Conservation (phyloP, 2,888 invertebrate genomes). For the Campopleginae sp. region DNA sequence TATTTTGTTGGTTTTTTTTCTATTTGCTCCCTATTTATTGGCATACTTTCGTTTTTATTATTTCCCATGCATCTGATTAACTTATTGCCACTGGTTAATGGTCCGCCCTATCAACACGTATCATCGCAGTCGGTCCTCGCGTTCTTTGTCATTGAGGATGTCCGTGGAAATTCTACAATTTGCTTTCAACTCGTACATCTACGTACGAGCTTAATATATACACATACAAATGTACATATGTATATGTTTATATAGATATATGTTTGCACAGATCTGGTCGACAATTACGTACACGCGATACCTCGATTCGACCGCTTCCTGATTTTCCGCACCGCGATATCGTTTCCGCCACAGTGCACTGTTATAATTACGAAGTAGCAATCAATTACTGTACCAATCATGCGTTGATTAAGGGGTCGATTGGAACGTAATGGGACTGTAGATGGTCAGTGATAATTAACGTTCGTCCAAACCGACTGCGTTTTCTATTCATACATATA, state of each 20-base stretch:
- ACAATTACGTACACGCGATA: slow-evolving; percentile 69
- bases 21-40: not conserved
- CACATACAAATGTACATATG: not conserved
- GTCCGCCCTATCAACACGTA: slow-evolving; percentile 24
- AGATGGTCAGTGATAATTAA: slow-evolving; percentile 84
- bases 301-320: slow-evolving; percentile 69
- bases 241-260: not conserved
- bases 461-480: slow-evolving; percentile 81
- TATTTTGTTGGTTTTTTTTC: not conserved
- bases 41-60: not conserved
- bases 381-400: slow-evolving; percentile 84
- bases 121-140: slow-evolving; percentile 40
- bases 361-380: slow-evolving; percentile 84
- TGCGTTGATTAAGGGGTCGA: slow-evolving; percentile 84
- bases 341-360: slow-evolving; percentile 79
- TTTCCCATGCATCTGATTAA: slow-evolving; percentile 19
- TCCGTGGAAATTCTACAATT: slow-evolving; percentile 44
- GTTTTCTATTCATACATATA: slow-evolving; percentile 1
- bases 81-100: slow-evolving; percentile 43
- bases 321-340: slow-evolving; percentile 76
- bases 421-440: slow-evolving; percentile 84
- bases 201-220: not conserved
- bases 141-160: slow-evolving; percentile 39
- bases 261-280: slow-evolving; percentile 26
- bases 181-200: slow-evolving; percentile 22